These are phyloP conservation scores for Polydrusus tereticollis DNA, from an alignment of 2,888 invertebrate species.

Conservation along the genomic window DNA sequence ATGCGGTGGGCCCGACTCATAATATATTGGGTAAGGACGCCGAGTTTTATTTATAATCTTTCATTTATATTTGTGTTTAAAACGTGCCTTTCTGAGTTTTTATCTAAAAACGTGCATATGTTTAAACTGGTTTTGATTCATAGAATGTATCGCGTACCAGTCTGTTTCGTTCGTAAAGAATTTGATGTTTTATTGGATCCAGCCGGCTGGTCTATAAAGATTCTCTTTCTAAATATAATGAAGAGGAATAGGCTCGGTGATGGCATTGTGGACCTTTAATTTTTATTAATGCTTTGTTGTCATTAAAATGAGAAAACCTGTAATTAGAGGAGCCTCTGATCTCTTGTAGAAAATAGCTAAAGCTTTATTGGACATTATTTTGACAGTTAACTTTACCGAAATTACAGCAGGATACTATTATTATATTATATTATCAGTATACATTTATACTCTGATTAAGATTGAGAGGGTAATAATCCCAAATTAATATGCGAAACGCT, in stretches of 20 bases:
- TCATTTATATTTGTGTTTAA: conserved; percentile 50
- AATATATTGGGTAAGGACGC: conserved; percentile 59
- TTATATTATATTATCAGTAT: no score
- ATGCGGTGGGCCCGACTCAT: conserved; percentile 58
- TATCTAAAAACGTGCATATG: conserved; percentile 45
- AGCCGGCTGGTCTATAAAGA: conserved; percentile 24
- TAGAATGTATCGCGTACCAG: conserved; percentile 29
- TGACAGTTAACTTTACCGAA: no score
- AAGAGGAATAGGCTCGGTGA: conserved; percentile 14
- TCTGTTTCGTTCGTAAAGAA: conserved; percentile 29
- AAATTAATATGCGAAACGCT: no score
- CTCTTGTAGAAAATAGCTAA: background rate
- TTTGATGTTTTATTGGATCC: conserved; percentile 31
- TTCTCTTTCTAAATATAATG: conserved; percentile 30
- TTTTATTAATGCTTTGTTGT: conserved; percentile 20
- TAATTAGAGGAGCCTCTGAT: background rate
- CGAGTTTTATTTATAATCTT: conserved; percentile 51
- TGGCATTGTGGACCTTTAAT: conserved; percentile 8
- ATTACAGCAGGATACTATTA: no score
- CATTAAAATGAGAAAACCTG: background rate
- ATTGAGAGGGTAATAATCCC: no score
- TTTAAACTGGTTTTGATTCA: conserved; percentile 48
- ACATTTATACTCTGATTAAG: no score
- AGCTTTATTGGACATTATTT: background rate
- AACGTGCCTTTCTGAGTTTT: conserved; percentile 46